Evolutionary conservation across 2,113 vertebrate genomes (phyloP), one percentile per base, ranked within the genome.

Genomic region (Heterocephalus glaber): DNA sequence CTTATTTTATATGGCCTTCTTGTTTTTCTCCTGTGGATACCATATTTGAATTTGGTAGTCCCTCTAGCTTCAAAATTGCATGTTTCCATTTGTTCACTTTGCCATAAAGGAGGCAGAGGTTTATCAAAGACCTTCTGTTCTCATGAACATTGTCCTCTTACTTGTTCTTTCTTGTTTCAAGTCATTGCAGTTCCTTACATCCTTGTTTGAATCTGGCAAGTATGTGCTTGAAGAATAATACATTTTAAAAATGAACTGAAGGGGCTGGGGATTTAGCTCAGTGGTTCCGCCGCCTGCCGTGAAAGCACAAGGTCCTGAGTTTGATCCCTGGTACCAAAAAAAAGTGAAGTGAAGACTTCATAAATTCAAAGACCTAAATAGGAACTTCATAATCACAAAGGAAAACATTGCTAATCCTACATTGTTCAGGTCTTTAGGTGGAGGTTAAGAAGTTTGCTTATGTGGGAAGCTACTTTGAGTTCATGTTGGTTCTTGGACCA

Each of bases 101-200:
- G 81, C 77, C 86, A 41, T 76, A 52, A 44, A 74, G 56, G 44
- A 95, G 85, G 72, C 90, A 81, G 70, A 94, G 61, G 60, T 93
- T 96, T 92, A 92, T 95, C 95, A 95, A 95, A 96, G 95, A 86
- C 60, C 89, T 96, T 96, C 96, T 97, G 95, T 97, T 97, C 91
- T 94, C 86, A 22, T 44, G 47, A 83, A 89, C 63, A 68, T 94
- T 97, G 93, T 94, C 79, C 38, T 92, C 93, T 38, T 94, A 77
- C 95, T 92, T 96, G 90, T 97, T 72, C 81, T 97, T 96, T 97
- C 96, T 97, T 96, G 92, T 97, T 96, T 96, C 61, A 90, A 54
- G 74, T 93, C 83, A 95, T 93, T 92, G 49, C 56, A 90, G 44
- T 96, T 93, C 60, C 70, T 95, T 89, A 86, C 63, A 86, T 90